phyloP scores from a whole-genome alignment of 2,888 invertebrate species.

The Exephanes ischioxanthus region DNA sequence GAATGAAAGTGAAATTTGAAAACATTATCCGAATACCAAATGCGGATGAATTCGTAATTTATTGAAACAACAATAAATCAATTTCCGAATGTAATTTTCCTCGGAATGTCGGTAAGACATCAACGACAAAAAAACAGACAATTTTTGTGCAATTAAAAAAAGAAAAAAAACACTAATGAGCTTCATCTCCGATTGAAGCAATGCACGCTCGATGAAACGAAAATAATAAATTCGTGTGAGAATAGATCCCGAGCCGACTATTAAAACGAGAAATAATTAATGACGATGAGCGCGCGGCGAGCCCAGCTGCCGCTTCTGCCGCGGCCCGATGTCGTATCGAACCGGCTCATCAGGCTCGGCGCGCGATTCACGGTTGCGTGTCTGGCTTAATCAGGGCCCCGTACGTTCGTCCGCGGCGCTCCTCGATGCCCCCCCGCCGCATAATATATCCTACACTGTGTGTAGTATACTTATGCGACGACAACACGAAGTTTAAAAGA shows the following conservation, averaged over 20 bases:
- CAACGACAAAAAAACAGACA: not conserved
- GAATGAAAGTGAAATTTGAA: too few relatives aligned
- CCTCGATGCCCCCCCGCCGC: slow-evolving; percentile 36
- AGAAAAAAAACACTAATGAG: not conserved
- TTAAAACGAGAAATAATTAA: slow-evolving; percentile 21
- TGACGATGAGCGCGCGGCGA: not conserved
- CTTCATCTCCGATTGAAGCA: not conserved
- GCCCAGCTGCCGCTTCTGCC: slow-evolving; percentile 23
- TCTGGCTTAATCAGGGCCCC: slow-evolving; percentile 44
- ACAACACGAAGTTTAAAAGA: slow-evolving; percentile 39
- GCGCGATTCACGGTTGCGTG: slow-evolving; percentile 57
- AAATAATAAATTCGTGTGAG: slow-evolving; percentile 2
- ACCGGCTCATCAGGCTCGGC: slow-evolving; percentile 56
- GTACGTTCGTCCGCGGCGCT: not conserved
- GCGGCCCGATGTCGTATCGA: slow-evolving; percentile 37
- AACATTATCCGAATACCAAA: too few relatives aligned
- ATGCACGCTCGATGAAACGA: not conserved
- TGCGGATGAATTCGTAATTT: too few relatives aligned
- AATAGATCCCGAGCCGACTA: not conserved
- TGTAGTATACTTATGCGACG: slow-evolving; percentile 31
- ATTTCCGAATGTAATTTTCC: too few relatives aligned
- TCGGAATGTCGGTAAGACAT: too few relatives aligned
- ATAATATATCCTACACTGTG: slow-evolving; percentile 8
- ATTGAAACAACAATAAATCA: too few relatives aligned
- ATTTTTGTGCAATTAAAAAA: not conserved